Conservation (phyloP, 2,888 invertebrate species). For the Trachelus troglodyta region DNA sequence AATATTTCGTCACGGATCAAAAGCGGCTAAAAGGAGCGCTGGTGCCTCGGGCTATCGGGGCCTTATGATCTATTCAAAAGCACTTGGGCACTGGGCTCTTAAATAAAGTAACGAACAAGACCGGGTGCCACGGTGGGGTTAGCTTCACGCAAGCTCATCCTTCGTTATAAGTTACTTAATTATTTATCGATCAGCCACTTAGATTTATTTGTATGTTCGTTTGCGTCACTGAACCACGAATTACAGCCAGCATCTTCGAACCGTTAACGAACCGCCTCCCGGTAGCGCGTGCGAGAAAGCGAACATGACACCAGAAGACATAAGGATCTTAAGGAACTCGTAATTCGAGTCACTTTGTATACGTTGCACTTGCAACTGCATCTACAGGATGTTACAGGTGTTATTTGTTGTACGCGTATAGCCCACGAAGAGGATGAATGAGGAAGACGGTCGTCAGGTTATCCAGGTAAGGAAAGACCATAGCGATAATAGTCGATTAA, state of each 20-base stretch:
- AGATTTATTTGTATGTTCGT: slow-evolving; percentile 6
- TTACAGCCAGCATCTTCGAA: not conserved
- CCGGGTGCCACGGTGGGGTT: not conserved
- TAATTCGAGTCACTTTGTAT: not conserved
- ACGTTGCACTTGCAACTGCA: not conserved
- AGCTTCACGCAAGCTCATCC: not conserved
- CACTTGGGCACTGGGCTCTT: slow-evolving; percentile 22
- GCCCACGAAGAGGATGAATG: no score
- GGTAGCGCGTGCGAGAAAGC: not conserved
- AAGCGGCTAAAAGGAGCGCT: slow-evolving; percentile 39
- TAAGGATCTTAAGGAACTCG: not conserved
- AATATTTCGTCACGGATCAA: slow-evolving; percentile 58
- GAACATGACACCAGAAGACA: not conserved
- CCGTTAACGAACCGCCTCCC: not conserved
- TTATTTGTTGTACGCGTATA: not conserved
- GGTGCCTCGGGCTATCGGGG: slow-evolving; percentile 18
- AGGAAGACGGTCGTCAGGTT: no score
- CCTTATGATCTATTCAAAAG: slow-evolving; percentile 30
- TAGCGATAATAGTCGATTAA: not conserved
- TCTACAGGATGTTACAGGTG: not conserved
- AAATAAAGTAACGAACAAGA: slow-evolving; percentile 13
- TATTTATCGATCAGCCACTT: slow-evolving; percentile 5
- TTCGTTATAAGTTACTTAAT: slow-evolving; percentile 7
- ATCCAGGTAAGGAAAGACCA: no score
- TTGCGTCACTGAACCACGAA: not conserved